Evolutionary conservation across 2,113 vertebrate genomes (phyloP).

Genomic region (Uria lomvia): DNA sequence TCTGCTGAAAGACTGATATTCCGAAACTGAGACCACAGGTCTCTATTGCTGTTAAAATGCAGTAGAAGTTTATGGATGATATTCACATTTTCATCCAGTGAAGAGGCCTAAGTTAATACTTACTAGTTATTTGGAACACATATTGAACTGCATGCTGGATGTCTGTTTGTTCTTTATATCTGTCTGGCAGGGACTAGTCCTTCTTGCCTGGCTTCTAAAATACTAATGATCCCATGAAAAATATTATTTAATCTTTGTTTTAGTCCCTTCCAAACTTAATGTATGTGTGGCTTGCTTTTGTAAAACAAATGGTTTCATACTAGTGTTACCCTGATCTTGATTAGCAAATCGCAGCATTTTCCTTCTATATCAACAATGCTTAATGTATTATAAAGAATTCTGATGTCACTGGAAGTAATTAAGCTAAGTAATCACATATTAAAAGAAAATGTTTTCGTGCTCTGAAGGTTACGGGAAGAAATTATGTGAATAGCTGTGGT

Average conservation of each 20-base stretch:
- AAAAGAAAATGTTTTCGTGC: background rate
- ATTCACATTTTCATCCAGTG: background rate
- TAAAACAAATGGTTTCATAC: background rate
- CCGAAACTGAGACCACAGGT: background rate
- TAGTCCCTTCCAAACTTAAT: background rate
- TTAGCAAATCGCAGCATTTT: background rate
- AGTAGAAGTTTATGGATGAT: background rate
- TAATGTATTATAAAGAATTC: background rate
- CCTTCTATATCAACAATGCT: background rate
- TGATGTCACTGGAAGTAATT: background rate
- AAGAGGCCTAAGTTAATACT: background rate
- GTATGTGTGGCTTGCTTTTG: background rate
- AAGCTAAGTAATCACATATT: background rate
- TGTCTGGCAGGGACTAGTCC: background rate
- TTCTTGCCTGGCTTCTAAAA: background rate
- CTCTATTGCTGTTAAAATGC: background rate
- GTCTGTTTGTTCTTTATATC: background rate
- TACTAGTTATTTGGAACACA: rapidly evolving
- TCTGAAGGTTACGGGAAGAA: background rate
- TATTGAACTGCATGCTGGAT: background rate
- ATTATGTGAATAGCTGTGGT: background rate
- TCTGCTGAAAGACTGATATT: background rate
- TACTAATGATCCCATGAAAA: background rate
- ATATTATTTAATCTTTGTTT: background rate
- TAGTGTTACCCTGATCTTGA: background rate